Conservation (phyloP, 1,140 invertebrate species). For the Diorhabda sublineata region DNA sequence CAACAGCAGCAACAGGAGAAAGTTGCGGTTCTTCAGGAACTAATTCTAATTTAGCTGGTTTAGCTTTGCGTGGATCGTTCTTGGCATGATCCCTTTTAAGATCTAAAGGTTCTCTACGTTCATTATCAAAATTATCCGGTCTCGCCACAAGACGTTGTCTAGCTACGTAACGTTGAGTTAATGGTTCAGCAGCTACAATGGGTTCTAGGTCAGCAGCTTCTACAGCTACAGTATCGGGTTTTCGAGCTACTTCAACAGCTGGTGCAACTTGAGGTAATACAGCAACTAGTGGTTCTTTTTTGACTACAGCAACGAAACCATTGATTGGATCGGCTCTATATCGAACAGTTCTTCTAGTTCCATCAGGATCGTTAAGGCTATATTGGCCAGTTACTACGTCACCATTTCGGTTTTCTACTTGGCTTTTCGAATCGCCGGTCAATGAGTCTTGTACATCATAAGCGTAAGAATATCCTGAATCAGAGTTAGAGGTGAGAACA, state of each 20-base stretch:
- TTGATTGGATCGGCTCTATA: constrained; percentile 59
- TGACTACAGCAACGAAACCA: constrained; percentile 51
- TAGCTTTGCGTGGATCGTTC: constrained; percentile 16
- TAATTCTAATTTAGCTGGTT: not conserved
- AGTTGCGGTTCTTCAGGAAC: not conserved
- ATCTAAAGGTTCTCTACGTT: not conserved
- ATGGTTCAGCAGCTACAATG: constrained; percentile 47
- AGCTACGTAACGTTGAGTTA: constrained; percentile 8
- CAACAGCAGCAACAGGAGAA: not conserved
- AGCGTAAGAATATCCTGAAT: constrained; percentile 53
- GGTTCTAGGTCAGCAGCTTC: constrained; percentile 61
- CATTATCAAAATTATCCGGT: not conserved
- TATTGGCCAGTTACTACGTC: constrained; percentile 63
- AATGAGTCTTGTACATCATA: constrained; percentile 56
- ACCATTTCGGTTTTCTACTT: constrained; percentile 55
- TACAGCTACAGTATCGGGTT: constrained; percentile 61
- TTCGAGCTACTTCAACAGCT: constrained; percentile 57
- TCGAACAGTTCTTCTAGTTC: constrained; percentile 60
- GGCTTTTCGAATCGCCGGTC: constrained; percentile 56
- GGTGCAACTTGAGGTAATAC: constrained; percentile 53
- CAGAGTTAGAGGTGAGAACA: not conserved
- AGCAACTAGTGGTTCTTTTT: constrained; percentile 39
- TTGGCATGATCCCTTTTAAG: not conserved
- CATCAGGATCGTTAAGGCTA: constrained; percentile 60
- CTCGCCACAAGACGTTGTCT: not conserved